phyloP scores from a whole-genome alignment of 1,140 invertebrate species.

The Zaprionus camerounensis region DNA sequence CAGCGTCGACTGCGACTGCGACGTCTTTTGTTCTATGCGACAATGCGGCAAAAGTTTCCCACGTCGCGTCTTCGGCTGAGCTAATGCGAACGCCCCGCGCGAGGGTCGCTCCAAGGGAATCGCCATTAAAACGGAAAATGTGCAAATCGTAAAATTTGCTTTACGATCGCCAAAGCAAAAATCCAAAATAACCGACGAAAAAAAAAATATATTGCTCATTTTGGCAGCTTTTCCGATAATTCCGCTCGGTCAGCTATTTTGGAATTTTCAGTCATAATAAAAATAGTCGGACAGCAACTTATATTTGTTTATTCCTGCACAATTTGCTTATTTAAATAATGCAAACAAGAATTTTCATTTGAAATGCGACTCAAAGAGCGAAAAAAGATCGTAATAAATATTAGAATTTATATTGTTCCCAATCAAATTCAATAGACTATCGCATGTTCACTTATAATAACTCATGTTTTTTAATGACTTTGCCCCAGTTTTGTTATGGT shows the following conservation, averaged over 20 bases:
- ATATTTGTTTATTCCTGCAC: background rate
- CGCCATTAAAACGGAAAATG: constrained; percentile 3
- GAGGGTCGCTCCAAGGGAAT: constrained; percentile 21
- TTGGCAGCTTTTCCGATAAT: constrained; percentile 4
- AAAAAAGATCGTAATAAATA: background rate
- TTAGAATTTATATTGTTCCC: background rate
- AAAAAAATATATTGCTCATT: background rate
- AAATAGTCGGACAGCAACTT: background rate
- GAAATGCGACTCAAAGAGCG: background rate
- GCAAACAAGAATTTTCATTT: constrained; percentile 3
- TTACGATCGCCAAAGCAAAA: constrained; percentile 3
- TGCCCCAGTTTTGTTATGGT: background rate
- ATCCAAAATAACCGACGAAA: background rate
- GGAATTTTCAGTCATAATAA: constrained; percentile 3
- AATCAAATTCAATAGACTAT: constrained; percentile 7
- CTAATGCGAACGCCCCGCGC: background rate
- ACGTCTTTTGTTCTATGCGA: constrained; percentile 40
- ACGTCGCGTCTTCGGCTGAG: constrained; percentile 22
- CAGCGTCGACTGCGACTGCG: background rate
- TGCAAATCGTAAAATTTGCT: background rate
- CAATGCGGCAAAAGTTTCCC: constrained; percentile 38
- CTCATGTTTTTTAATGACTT: constrained; percentile 1
- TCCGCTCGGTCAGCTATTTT: background rate
- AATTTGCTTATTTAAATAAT: background rate
- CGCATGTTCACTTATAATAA: constrained; percentile 3